phyloP scores from a whole-genome alignment of 1,140 invertebrate species.

The Lucilia sericata region DNA sequence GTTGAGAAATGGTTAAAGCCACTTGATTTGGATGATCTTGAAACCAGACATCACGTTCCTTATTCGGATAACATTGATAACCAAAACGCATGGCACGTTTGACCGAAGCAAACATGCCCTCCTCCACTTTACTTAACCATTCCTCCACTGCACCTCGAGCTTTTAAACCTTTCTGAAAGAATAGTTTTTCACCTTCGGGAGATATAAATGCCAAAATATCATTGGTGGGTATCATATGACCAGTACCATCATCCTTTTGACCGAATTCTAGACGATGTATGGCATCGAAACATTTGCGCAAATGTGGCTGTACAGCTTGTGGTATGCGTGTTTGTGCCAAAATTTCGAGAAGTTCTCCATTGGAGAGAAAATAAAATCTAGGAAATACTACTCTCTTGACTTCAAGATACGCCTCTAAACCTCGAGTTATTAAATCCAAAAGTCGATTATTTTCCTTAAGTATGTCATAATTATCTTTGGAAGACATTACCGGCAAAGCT shows the following conservation, averaged over 20 bases:
- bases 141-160: slow-evolving; percentile 89
- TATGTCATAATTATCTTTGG: slow-evolving; percentile 76
- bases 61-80: slow-evolving; percentile 64
- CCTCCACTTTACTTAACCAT: slow-evolving; percentile 89
- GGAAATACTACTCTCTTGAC: slow-evolving; percentile 92
- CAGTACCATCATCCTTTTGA: slow-evolving; percentile 63
- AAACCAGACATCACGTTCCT: slow-evolving; percentile 65
- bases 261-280: slow-evolving; percentile 85
- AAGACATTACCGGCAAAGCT: slow-evolving; percentile 77
- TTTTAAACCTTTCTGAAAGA: slow-evolving; percentile 83
- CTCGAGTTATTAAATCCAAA: slow-evolving; percentile 85
- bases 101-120: slow-evolving; percentile 83
- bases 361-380: slow-evolving; percentile 91
- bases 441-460: slow-evolving; percentile 81
- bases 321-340: slow-evolving; percentile 89
- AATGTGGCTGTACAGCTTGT: slow-evolving; percentile 87
- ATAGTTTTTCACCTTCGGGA: slow-evolving; percentile 84
- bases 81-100: slow-evolving; percentile 80
- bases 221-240: slow-evolving; percentile 72
- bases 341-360: slow-evolving; percentile 93
- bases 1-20: slow-evolving; percentile 85
- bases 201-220: slow-evolving; percentile 90
- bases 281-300: slow-evolving; percentile 91
- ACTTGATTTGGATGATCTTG: slow-evolving; percentile 71
- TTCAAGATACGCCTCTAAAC: slow-evolving; percentile 83